Base-by-base conservation (phyloP, 1,140 invertebrate genomes). In the Meloidogyne hapla region DNA sequence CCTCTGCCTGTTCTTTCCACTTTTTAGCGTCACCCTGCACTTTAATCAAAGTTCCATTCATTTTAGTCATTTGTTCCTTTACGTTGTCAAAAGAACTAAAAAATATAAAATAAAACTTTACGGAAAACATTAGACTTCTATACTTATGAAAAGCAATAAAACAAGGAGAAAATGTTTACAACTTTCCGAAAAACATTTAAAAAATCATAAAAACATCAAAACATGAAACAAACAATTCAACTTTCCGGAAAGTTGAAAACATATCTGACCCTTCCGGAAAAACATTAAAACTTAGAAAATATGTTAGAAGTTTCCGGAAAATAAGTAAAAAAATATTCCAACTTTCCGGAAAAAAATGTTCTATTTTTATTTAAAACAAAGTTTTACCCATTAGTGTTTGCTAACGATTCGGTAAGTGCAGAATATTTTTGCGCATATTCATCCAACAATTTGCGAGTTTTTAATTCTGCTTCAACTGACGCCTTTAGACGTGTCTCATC, bases 21-120 rank as follows among this genome's bases (percentile, higher is more conserved):
- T 79, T 81, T n/a, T 61, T 66, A 38, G 74, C 48, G 26, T 83
- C 81, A 13, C 69, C 68, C 26, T 82, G 65, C 48, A 82, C 42
- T 65, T 77, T 81, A 21, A 82, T 82, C 48, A 82, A 33, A 15
- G 81, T 81, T 15, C 67, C 65, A 26, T 82, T 82, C 81, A 82
- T 82, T 80, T 84, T 80, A 56, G 26, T 48, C 81, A 82, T 83
- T 62, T 82, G 75, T 13, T 62, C 78, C 38, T 77, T 80, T 40
- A 79, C 75, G 15, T 69, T 69, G 18, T 82, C 82, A 64, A 82
- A 82, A 10, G 81, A 75, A 42, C 71, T 67, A 18, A 56, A n/a
- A 56, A 56, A 15, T 2, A 18, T 18, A 18, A 48, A 13, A n/a
- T 15, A n/a, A 5, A 48, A 33, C 1, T 33, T 33, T 33, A 4